Percentiles rank a stretch among this genome's conserved stretches.
These are phyloP conservation scores for Steatocranus sp. DNA, from an alignment of 2,797 vertebrate species.

Conservation along the genomic window DNA sequence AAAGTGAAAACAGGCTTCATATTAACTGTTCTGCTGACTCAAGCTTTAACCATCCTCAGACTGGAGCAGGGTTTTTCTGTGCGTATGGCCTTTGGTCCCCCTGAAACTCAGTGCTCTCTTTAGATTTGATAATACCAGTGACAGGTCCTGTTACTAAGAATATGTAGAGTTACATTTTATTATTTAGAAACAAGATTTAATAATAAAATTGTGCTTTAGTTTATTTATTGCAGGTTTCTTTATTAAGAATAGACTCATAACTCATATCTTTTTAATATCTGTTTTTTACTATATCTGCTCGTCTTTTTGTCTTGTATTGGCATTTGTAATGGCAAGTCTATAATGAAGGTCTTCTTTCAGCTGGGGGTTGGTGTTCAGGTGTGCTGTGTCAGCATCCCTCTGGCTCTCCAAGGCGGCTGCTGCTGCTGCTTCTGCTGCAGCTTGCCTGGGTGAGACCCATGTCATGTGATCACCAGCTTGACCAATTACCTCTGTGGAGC, in stretches of 20 bases:
- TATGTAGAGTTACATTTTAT: neutral
- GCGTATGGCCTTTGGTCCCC: constrained; percentile 25
- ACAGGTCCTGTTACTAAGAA: neutral
- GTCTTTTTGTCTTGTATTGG: neutral
- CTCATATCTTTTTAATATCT: neutral
- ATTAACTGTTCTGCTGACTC: constrained; percentile 27
- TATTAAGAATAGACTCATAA: neutral
- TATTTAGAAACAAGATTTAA: neutral
- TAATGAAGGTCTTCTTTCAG: constrained; percentile 55
- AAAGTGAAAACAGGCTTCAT: neutral
- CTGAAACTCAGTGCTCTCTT: constrained; percentile 1
- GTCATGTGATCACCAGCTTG: constrained; percentile 49
- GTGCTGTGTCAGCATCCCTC: constrained; percentile 72
- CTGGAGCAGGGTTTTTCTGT: neutral
- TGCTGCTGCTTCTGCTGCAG: constrained; percentile 16
- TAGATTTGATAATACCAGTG: neutral
- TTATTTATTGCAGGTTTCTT: neutral
- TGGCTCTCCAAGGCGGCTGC: constrained; percentile 34
- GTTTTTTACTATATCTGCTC: neutral
- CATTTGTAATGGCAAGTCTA: neutral
- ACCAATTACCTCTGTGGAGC: constrained; percentile 45
- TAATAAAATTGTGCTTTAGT: neutral
- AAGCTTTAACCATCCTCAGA: neutral
- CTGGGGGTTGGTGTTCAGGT: constrained; percentile 58
- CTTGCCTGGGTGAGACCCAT: constrained; percentile 35